Evolutionary conservation across 2,888 invertebrate species (phyloP).

Genomic region (Syrista parreyssii): DNA sequence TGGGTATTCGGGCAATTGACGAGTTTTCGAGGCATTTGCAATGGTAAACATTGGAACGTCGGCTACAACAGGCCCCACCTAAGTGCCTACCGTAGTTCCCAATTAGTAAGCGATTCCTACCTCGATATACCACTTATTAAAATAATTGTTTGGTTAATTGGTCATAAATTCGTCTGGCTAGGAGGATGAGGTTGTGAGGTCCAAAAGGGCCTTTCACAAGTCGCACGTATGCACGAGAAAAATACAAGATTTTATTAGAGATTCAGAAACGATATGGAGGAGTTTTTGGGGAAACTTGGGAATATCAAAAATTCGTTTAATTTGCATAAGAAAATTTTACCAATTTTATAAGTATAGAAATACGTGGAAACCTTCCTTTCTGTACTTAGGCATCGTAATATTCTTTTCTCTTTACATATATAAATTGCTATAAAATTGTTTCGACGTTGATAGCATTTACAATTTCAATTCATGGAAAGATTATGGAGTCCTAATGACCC

Average conservation of each 20-base stretch:
- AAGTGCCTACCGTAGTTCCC: conserved; percentile 24
- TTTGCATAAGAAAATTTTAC: neutral
- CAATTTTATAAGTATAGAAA: neutral
- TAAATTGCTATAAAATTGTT: neutral
- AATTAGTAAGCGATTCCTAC: conserved; percentile 25
- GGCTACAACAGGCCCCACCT: conserved; percentile 14
- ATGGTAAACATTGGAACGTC: conserved; percentile 25
- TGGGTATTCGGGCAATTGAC: conserved; percentile 21
- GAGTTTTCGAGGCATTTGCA: conserved; percentile 25
- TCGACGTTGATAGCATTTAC: neutral
- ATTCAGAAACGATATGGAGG: neutral
- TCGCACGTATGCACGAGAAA: neutral
- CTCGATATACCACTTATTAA: conserved; percentile 26
- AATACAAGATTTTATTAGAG: neutral
- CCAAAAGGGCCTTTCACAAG: neutral
- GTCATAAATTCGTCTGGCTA: conserved; percentile 23
- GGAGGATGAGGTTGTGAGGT: neutral
- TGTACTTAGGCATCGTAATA: neutral
- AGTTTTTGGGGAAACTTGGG: neutral
- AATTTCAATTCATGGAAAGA: neutral
- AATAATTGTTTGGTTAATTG: conserved; percentile 27
- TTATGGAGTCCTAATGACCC: neutral
- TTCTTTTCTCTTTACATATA: neutral
- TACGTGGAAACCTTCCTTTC: neutral
- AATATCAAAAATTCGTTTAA: neutral